These are phyloP conservation scores for Scomber scombrus DNA, from an alignment of 2,113 vertebrate genomes.

Conservation along the genomic window DNA sequence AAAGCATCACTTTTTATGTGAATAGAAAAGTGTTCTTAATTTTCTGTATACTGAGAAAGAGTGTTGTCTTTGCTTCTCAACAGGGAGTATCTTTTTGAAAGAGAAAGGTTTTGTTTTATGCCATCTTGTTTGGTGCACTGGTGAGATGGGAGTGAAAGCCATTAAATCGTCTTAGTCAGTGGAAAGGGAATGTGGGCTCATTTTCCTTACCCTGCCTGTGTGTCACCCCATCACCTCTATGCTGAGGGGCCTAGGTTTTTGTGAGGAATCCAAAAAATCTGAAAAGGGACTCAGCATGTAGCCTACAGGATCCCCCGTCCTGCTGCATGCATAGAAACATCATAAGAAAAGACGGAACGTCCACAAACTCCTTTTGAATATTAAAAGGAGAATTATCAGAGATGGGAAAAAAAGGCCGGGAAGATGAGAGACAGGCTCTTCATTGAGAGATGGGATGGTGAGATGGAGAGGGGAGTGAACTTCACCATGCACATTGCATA, in stretches of 20 bases:
- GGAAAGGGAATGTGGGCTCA: slow-evolving; percentile 70
- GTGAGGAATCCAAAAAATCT: slow-evolving; percentile 68
- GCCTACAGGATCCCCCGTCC: slow-evolving; percentile 64
- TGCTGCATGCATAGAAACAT: slow-evolving; percentile 73
- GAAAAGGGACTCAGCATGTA: slow-evolving; percentile 81
- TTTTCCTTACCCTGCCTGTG: slow-evolving; percentile 53
- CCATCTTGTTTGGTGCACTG: slow-evolving; percentile 73
- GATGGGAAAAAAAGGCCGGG: slow-evolving; percentile 46
- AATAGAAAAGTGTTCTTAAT: slow-evolving; percentile 39
- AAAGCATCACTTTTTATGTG: slow-evolving; percentile 8
- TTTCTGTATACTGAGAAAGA: slow-evolving; percentile 24
- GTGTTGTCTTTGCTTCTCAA: slow-evolving; percentile 63
- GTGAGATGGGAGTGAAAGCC: slow-evolving; percentile 76
- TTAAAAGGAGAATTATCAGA: slow-evolving; percentile 72
- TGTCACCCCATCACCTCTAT: slow-evolving; percentile 75
- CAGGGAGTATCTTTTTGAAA: slow-evolving; percentile 66
- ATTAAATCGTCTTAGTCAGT: slow-evolving; percentile 81
- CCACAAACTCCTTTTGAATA: slow-evolving; percentile 81
- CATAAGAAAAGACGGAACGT: slow-evolving; percentile 73
- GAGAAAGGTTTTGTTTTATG: slow-evolving; percentile 78
- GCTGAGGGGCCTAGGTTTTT: slow-evolving; percentile 72
- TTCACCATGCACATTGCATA: slow-evolving; percentile 61
- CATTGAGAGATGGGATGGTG: slow-evolving; percentile 61
- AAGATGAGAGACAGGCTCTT: slow-evolving; percentile 64
- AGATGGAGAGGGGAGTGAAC: slow-evolving; percentile 60